Evolutionary conservation across 2,797 vertebrate species (phyloP).

Genomic region (Anisognathus igniventris): DNA sequence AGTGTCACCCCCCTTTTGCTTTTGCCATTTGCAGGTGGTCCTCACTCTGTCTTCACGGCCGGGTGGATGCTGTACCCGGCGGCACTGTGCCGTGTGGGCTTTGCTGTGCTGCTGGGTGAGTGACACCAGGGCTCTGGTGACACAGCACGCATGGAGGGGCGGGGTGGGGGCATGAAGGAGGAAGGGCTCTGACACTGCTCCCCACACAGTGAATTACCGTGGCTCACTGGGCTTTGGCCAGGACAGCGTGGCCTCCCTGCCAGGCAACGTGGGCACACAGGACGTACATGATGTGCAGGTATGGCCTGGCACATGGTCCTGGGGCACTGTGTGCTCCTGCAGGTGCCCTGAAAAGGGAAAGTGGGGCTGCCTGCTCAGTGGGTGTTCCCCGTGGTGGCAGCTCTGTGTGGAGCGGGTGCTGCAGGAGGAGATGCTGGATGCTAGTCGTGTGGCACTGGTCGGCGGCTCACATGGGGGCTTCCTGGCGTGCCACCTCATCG

Average conservation of each 20-base stretch:
- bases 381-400: neutral
- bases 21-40: conserved; percentile 82
- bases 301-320: neutral
- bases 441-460: conserved; percentile 78
- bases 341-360: neutral
- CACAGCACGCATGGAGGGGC: rapidly evolving
- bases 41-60: conserved; percentile 84
- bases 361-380: neutral
- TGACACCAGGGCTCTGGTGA: neutral
- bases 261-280: conserved; percentile 87
- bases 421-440: conserved; percentile 74
- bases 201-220: conserved; percentile 88
- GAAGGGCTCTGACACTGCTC: neutral
- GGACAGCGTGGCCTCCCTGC: conserved; percentile 87
- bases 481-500: conserved; percentile 92
- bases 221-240: conserved; percentile 94
- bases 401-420: conserved; percentile 85
- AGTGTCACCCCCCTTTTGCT: rapidly evolving
- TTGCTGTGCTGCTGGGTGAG: conserved; percentile 88
- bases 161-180: rapidly evolving
- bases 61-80: conserved; percentile 87
- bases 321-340: rapidly evolving
- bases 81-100: conserved; percentile 86
- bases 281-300: conserved; percentile 95
- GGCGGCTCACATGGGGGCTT: conserved; percentile 97